Conservation (phyloP, 2,888 invertebrate genomes). For the Frankliniella intonsa region DNA sequence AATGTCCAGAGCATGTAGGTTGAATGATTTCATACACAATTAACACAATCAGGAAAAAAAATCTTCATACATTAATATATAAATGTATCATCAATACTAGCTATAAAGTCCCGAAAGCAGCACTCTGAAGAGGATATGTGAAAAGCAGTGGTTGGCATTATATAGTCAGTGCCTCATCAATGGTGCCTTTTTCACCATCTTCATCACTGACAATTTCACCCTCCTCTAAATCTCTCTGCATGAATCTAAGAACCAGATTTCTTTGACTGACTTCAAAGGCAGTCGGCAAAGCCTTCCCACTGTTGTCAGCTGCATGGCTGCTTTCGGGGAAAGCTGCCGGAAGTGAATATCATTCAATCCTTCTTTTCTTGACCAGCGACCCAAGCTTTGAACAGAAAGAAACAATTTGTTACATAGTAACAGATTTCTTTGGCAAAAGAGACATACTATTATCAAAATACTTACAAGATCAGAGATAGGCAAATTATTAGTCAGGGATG, state of each 20-base stretch:
- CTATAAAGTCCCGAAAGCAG: neutral
- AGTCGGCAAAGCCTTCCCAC: neutral
- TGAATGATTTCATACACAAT: too few species aligned
- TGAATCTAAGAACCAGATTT: too few species aligned
- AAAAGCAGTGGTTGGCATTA: neutral
- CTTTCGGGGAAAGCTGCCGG: neutral
- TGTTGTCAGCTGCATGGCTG: neutral
- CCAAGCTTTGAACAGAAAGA: slow-evolving; percentile 52
- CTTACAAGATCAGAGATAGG: slow-evolving; percentile 73
- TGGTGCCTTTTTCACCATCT: neutral
- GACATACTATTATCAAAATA: slow-evolving; percentile 31
- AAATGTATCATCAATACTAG: neutral
- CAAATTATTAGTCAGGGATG: slow-evolving; percentile 56
- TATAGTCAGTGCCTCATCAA: neutral
- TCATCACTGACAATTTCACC: slow-evolving; percentile 3
- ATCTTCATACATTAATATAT: neutral
- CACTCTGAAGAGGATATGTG: neutral
- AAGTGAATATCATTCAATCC: slow-evolving; percentile 56
- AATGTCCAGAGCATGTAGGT: too few species aligned
- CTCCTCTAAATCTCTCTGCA: neutral
- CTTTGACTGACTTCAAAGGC: neutral
- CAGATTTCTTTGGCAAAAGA: slow-evolving; percentile 7
- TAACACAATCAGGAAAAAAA: neutral
- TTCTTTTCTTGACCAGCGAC: slow-evolving; percentile 73
- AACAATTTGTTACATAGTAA: slow-evolving; percentile 24